Evolutionary conservation across 1,140 invertebrate genomes (phyloP).

Genomic region (Chironomus tepperi): DNA sequence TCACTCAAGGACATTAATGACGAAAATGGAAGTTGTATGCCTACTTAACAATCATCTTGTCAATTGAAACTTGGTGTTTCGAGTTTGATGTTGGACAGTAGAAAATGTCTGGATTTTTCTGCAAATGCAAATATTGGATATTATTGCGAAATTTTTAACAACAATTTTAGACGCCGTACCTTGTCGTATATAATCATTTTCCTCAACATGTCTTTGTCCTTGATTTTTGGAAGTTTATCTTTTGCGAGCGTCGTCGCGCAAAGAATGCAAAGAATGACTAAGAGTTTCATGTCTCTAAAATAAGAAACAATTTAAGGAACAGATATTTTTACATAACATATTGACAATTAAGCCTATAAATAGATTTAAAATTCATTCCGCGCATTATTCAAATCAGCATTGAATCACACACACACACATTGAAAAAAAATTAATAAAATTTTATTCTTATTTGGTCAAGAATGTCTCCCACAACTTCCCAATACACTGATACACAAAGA

Average conservation of each 20-base stretch:
- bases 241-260: background rate
- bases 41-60: conserved; percentile 55
- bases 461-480: no score
- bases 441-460: no score
- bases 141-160: background rate
- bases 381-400: no score
- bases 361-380: no score
- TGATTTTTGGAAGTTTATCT: conserved; percentile 27
- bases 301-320: no score
- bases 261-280: no score
- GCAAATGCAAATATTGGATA: background rate
- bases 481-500: no score
- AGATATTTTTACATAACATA: no score
- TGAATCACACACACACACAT: no score
- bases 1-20: conserved; percentile 3
- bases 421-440: no score
- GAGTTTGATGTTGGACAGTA: conserved; percentile 56
- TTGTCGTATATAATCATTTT: conserved; percentile 77
- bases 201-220: conserved; percentile 63
- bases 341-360: no score
- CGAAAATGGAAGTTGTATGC: conserved; percentile 24
- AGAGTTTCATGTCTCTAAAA: no score
- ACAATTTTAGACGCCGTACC: conserved; percentile 18
- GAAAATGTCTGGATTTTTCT: conserved; percentile 70
- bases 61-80: conserved; percentile 61